A percentile compares a stretch with the other conserved stretches of the same genome.
Conservation (phyloP, 1,140 invertebrate genomes). For the Drosophila prosaltans region DNA sequence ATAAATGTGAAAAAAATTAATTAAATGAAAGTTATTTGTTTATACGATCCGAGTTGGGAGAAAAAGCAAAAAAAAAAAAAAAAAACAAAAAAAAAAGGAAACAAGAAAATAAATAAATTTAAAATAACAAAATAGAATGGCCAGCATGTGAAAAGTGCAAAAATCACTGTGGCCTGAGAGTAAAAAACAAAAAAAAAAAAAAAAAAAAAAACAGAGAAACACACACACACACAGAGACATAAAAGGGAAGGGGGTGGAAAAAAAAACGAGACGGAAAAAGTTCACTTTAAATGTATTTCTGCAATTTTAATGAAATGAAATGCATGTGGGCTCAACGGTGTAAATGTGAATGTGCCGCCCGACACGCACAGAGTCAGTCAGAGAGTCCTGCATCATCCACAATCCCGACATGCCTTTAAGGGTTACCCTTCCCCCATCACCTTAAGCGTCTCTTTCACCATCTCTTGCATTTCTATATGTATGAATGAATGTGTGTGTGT, state of each 20-base stretch:
- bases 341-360: slow-evolving; percentile 68
- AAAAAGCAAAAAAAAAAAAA: neutral
- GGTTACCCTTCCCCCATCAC: neutral
- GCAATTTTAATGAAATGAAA: slow-evolving; percentile 81
- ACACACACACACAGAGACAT: neutral
- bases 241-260: slow-evolving; percentile 1
- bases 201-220: slow-evolving; percentile 21
- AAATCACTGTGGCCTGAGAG: slow-evolving; percentile 8
- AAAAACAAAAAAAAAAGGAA: neutral
- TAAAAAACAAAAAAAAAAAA: slow-evolving; percentile 13
- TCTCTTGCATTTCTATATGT: slow-evolving; percentile 9
- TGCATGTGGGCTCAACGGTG: slow-evolving; percentile 63
- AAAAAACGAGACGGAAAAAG: slow-evolving; percentile 36
- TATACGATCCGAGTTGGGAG: neutral
- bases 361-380: slow-evolving; percentile 42
- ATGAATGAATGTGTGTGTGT: neutral
- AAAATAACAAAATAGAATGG: slow-evolving; percentile 7
- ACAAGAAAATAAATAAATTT: slow-evolving; percentile 10
- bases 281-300: slow-evolving; percentile 73
- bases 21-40: slow-evolving; percentile 54
- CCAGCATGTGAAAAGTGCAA: slow-evolving; percentile 10
- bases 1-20: slow-evolving; percentile 36
- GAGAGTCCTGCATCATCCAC: slow-evolving; percentile 15
- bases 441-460: neutral
- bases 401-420: slow-evolving; percentile 35